Evolutionary conservation across 1,140 invertebrate genomes (phyloP).

Genomic region (Caenorhabditis briggsae): DNA sequence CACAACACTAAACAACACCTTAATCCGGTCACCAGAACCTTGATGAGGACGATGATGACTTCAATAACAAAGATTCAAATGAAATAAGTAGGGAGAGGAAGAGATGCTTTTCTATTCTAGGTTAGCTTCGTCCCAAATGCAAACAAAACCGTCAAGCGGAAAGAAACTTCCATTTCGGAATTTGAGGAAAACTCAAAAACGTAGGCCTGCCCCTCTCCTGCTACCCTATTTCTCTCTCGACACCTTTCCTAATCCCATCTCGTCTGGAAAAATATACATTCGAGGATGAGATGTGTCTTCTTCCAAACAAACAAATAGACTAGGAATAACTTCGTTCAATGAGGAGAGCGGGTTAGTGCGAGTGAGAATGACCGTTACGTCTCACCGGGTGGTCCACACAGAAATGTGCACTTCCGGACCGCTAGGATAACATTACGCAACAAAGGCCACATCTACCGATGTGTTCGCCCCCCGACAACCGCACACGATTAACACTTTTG

Average conservation of each 20-base stretch:
- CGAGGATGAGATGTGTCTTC: not conserved
- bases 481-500: conserved; percentile 48
- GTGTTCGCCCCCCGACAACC: not conserved
- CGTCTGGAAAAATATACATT: conserved; percentile 28
- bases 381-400: conserved; percentile 38
- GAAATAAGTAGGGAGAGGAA: not conserved
- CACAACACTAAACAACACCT: conserved; percentile 33
- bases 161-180: conserved; percentile 51
- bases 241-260: conserved; percentile 22
- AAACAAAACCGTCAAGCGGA: conserved; percentile 53
- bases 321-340: not conserved
- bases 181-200: conserved; percentile 52
- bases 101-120: conserved; percentile 23
- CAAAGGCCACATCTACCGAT: conserved; percentile 20
- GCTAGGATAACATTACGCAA: conserved; percentile 52
- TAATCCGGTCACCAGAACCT: conserved; percentile 5
- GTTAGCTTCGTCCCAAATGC: conserved; percentile 44
- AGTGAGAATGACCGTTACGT: not conserved
- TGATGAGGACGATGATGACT: conserved; percentile 34
- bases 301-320: conserved; percentile 26
- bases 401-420: conserved; percentile 53
- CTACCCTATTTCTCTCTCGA: not conserved
- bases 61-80: conserved; percentile 47
- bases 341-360: not conserved
- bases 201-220: not conserved